phyloP scores from a whole-genome alignment of 2,797 vertebrate genomes.

The Pangasius larnaudii region DNA sequence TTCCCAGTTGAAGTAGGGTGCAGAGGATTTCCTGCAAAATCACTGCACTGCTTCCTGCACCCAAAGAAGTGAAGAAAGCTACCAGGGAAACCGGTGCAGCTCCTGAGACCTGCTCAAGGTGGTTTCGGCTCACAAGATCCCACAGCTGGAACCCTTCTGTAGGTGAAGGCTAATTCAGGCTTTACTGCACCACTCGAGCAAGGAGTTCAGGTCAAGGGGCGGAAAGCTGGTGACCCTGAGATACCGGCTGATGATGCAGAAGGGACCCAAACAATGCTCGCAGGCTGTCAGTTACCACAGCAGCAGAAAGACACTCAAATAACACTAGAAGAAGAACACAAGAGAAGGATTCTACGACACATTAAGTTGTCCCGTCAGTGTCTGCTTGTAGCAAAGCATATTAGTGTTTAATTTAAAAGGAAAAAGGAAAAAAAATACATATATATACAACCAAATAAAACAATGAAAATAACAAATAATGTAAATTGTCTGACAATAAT shows the following conservation, averaged over 20 bases:
- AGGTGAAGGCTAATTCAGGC: conserved; percentile 17
- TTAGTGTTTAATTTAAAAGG: too few relatives aligned
- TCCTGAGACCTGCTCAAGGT: conserved; percentile 18
- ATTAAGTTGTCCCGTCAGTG: too few relatives aligned
- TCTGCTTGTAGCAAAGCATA: too few relatives aligned
- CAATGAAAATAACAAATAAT: not conserved
- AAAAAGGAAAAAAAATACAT: too few relatives aligned
- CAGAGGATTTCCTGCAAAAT: not conserved
- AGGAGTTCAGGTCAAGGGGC: not conserved
- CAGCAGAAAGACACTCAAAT: not conserved
- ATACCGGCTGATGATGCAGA: not conserved
- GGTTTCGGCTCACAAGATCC: conserved; percentile 18
- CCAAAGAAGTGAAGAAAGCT: conserved; percentile 8
- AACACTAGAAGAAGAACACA: not conserved
- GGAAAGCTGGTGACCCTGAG: not conserved
- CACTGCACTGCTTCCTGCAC: not conserved
- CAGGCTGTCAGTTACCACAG: not conserved
- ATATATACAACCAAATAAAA: too few relatives aligned
- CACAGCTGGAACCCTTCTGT: conserved; percentile 32
- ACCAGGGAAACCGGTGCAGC: not conserved
- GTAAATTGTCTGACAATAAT: not conserved
- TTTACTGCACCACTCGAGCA: not conserved
- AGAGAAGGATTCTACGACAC: not conserved
- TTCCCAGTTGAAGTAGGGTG: not conserved
- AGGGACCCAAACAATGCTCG: not conserved